phyloP scores from a whole-genome alignment of 2,888 invertebrate genomes.

The Lepetodrilus schrolli region DNA sequence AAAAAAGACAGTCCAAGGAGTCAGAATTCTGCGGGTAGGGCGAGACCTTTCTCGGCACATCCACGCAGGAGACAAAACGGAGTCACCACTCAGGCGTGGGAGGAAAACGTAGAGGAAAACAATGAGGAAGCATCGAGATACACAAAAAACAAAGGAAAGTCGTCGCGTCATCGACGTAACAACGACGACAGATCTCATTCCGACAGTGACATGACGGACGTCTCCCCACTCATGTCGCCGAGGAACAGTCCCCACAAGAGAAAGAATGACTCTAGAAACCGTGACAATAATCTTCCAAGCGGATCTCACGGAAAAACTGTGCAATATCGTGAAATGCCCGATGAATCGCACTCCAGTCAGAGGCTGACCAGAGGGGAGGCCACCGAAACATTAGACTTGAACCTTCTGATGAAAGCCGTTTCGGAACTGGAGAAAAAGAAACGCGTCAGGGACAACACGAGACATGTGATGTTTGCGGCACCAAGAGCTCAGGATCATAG shows the following conservation, averaged over 20 bases:
- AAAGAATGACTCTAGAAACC: background rate
- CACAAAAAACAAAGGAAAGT: conserved; percentile 33
- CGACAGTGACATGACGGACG: conserved; percentile 72
- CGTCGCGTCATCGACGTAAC: no score
- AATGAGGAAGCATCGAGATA: conserved; percentile 4
- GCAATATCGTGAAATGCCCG: conserved; percentile 45
- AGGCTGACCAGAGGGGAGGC: background rate
- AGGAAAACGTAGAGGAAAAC: conserved; percentile 5
- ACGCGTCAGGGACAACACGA: conserved; percentile 57
- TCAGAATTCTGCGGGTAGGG: conserved; percentile 17
- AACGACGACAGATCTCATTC: conserved; percentile 57
- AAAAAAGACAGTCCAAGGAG: conserved; percentile 18
- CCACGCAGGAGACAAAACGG: conserved; percentile 40
- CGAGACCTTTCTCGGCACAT: conserved; percentile 22
- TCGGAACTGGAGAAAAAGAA: conserved; percentile 67
- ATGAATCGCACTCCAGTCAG: conserved; percentile 15
- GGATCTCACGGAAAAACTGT: conserved; percentile 35
- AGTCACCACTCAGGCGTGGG: conserved; percentile 51
- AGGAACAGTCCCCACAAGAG: conserved; percentile 47
- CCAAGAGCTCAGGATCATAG: conserved; percentile 44
- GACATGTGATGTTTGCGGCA: conserved; percentile 66
- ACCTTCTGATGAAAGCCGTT: conserved; percentile 67
- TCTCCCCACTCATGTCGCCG: conserved; percentile 65
- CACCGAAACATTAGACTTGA: conserved; percentile 60
- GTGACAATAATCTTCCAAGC: background rate